phyloP scores from a whole-genome alignment of 2,797 vertebrate genomes.

The Brachymystax lenok region DNA sequence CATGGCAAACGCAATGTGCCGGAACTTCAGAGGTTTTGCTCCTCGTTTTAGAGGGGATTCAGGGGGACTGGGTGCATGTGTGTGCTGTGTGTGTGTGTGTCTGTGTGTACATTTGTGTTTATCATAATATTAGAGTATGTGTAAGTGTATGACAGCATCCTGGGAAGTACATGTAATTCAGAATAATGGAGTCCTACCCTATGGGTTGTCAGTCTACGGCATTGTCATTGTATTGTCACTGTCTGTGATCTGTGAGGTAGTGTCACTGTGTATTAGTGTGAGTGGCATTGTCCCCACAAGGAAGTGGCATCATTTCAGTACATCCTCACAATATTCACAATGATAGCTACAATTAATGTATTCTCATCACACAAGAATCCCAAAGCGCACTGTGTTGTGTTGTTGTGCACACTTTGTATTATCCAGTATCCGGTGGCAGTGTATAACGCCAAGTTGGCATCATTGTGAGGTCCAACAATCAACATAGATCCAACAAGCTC shows the following conservation, averaged over 20 bases:
- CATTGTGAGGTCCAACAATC: not conserved
- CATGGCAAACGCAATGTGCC: conserved; percentile 8
- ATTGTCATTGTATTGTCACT: not conserved
- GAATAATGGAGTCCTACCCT: not conserved
- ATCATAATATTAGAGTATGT: not conserved
- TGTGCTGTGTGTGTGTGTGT: not conserved
- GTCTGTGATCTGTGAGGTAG: not conserved
- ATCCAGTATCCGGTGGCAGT: not conserved
- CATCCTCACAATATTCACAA: not conserved
- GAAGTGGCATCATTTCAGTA: not conserved
- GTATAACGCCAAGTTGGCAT: not conserved
- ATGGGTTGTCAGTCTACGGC: not conserved
- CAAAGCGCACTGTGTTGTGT: not conserved
- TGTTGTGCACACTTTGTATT: not conserved
- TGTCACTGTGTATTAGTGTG: not conserved
- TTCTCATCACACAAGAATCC: not conserved
- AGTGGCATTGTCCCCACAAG: not conserved
- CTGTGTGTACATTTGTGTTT: not conserved
- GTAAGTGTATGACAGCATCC: not conserved
- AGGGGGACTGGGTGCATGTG: not conserved
- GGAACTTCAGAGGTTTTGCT: conserved; percentile 11
- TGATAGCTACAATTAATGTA: not conserved
- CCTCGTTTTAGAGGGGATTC: not conserved
- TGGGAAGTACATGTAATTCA: not conserved
- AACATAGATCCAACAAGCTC: not conserved